Evolutionary conservation across 23 tunicate species (phyloP), one percentile per base, ranked within the genome.

Genomic region (Trididemnum clinides): DNA sequence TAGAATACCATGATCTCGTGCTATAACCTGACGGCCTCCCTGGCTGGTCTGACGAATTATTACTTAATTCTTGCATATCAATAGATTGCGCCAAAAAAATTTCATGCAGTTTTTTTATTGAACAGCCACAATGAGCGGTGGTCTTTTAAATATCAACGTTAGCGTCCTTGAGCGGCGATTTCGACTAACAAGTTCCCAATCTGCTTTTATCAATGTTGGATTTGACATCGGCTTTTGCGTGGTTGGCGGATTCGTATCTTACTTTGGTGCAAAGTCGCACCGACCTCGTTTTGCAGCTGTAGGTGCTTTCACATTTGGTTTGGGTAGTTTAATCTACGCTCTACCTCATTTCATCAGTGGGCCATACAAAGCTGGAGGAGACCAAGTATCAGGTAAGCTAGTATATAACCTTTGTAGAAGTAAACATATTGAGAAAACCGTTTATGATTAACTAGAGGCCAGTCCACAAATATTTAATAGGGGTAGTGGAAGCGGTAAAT

Each of bases 171-270:
- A 93, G 35, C 81, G 88, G 20, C 89, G 98, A 23, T 93, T 89
- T 33, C 82, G 88, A 27, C 58, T 93, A 1, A 72, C 44, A 1
- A 88, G 93, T 27, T 82, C 57, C 86, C 87, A 70, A 28, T 93
- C 78, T 35, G 93, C 79, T 64, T 6, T 75, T 33, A 34, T 74
- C 1, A 83, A 76, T 81, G 89, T 78, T 7, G 90, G 65, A 44
- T 74, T 85, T 77, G 98, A 93, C 65, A 88, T 89, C 34, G 98
- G 89, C 0, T 93, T 93, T 51, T 90, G 88, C 50, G 29, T 85
- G 27, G 44, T 93, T 33, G 64, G 86, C 27, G 26, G 81, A 0
- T 89, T 88, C 59, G 93, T 89, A 0, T 70, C 93, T 5, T 89
- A 85, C 54, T 90, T 63, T 54, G 95, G 95, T 0, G 84, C 71